These are phyloP conservation scores for Toxonevra muliebris DNA, from an alignment of 2,888 invertebrate species.

Conservation along the genomic window DNA sequence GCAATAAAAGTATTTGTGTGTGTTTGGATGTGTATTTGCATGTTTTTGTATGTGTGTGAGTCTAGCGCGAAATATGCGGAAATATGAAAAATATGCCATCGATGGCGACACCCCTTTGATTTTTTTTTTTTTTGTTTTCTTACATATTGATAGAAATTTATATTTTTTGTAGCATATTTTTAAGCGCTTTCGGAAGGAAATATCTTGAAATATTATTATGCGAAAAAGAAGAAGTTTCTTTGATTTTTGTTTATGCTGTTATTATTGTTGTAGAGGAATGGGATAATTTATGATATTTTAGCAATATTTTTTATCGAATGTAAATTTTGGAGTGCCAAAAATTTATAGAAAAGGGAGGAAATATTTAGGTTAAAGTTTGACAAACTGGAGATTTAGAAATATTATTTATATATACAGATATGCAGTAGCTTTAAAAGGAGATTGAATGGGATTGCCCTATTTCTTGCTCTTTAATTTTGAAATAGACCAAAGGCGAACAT, in stretches of 20 bases:
- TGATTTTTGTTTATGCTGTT: not conserved
- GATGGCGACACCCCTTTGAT: conserved; percentile 14
- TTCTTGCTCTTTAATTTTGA: no score
- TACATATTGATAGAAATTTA: conserved; percentile 34
- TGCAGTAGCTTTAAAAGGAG: no score
- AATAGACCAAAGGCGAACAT: no score
- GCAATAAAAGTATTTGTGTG: conserved; percentile 50
- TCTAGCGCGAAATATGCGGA: conserved; percentile 33
- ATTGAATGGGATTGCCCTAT: no score
- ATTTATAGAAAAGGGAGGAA: no score
- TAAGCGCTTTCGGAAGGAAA: conserved; percentile 25
- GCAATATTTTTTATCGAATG: no score
- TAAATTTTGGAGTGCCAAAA: no score
- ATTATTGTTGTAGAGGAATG: conserved; percentile 14
- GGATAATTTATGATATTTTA: conserved; percentile 5
- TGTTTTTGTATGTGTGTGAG: conserved; percentile 24
- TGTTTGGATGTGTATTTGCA: conserved; percentile 25
- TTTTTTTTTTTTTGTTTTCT: not conserved
- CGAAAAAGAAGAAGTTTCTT: conserved; percentile 16
- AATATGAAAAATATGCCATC: conserved; percentile 54
- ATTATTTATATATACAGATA: no score
- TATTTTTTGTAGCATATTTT: conserved; percentile 34
- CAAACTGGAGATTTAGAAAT: no score
- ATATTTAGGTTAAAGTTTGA: no score
- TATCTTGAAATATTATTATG: conserved; percentile 22